Base-by-base conservation (phyloP, 2,888 invertebrate genomes). In the Aphidoletes aphidimyza region DNA sequence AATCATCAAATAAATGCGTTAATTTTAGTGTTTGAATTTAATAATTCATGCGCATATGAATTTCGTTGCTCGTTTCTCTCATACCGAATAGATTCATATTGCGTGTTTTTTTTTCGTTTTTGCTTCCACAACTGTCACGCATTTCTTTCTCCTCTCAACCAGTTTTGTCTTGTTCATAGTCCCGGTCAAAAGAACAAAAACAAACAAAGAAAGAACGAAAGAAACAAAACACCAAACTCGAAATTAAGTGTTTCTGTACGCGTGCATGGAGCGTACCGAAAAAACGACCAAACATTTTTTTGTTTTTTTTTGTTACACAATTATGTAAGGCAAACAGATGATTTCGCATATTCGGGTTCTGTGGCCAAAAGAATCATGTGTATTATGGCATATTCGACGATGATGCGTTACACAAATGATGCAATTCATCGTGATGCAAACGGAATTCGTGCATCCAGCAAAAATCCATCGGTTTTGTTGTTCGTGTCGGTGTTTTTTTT, bases 321-420 rank as follows among this genome's bases (percentile, higher is more conserved):
- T 81, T 81, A 81, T 81, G 81, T 81, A 81, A 81, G 81, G 81
- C 81, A 37, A 81, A 81, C 81, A 81, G 81, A 81, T 81, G 81
- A 37, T 81, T 81, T 81, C 17, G 69, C 69, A 30, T 30, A 8
- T 11, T 14, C 8, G 47, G 17, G 2, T 22, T 54, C 42, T 6
- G 42, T 54, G 54, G 2, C 30, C 69, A 30, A 69, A 30, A 69
- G n/a, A n/a, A n/a, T n/a, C n/a, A 69, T 69, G 14, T 30, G 30
- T 14, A 30, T 30, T 69, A n/a, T n/a, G 30, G 3, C n/a, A 22
- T 69, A 69, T 14, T 1, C 2, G 30, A 0, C n/a, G n/a, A n/a
- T n/a, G n/a, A n/a, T 42, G 42, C 42, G 42, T 30, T n/a, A 22
- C 8, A 69, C 30, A 69, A 69, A 69, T 69, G 69, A 69, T 69